Evolutionary conservation across 2,113 vertebrate genomes (phyloP).

Genomic region (Felis catus): F.catus_Fca126_mat1.0 CM031419.1:148324501-148325000

Average conservation of each 20-base stretch:
- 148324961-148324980: neutral
- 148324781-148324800: neutral
- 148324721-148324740: neutral
- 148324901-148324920: neutral
- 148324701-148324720: neutral
- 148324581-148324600: neutral
- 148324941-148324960: neutral
- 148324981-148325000: neutral
- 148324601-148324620: neutral
- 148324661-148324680: too few relatives aligned
- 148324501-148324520: neutral
- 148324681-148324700: neutral
- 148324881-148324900: neutral
- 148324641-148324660: neutral
- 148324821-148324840: neutral
- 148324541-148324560: neutral
- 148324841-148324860: neutral
- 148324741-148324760: neutral
- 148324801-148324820: neutral
- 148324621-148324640: neutral
- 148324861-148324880: neutral
- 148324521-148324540: neutral
- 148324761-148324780: neutral
- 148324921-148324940: neutral
- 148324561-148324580: neutral